phyloP scores from a whole-genome alignment of 1,140 invertebrate genomes.

The Pogonomyrmex californicus region DNA sequence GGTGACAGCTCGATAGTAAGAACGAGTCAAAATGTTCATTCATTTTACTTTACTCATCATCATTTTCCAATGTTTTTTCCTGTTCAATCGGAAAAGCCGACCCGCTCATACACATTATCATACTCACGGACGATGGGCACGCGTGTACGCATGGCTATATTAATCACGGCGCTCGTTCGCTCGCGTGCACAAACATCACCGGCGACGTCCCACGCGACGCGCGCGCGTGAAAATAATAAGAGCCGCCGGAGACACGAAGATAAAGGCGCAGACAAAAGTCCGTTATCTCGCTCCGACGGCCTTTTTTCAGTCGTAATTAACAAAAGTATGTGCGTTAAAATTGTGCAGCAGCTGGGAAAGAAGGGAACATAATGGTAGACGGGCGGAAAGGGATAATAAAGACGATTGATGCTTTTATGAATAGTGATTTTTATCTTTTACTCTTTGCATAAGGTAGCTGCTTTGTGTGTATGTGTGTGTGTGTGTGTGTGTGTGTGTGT shows the following conservation, averaged over 20 bases:
- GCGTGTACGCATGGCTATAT: background rate
- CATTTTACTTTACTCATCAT: constrained; percentile 17
- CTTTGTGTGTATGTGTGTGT: no score
- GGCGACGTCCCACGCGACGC: constrained; percentile 55
- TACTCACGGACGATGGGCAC: background rate
- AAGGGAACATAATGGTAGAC: background rate
- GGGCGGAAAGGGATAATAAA: constrained; percentile 12
- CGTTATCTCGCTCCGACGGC: constrained; percentile 52
- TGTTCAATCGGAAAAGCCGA: background rate
- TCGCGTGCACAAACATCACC: constrained; percentile 14
- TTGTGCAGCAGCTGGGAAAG: background rate
- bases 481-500: no score
- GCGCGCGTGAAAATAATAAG: constrained; percentile 66
- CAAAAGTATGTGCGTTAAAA: constrained; percentile 32
- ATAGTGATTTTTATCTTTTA: constrained; percentile 16
- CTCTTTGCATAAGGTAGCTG: background rate
- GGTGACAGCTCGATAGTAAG: constrained; percentile 1
- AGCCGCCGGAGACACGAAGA: constrained; percentile 31
- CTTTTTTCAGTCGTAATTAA: constrained; percentile 54
- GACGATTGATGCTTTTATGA: constrained; percentile 14
- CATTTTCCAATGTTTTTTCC: background rate
- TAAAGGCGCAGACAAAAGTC: constrained; percentile 45
- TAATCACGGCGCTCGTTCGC: constrained; percentile 56
- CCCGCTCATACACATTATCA: constrained; percentile 32
- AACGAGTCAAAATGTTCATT: background rate